Percentiles rank a stretch among this genome's conserved stretches.
Conservation (phyloP, 2,113 vertebrate genomes). For the Hepsetus odoe region DNA sequence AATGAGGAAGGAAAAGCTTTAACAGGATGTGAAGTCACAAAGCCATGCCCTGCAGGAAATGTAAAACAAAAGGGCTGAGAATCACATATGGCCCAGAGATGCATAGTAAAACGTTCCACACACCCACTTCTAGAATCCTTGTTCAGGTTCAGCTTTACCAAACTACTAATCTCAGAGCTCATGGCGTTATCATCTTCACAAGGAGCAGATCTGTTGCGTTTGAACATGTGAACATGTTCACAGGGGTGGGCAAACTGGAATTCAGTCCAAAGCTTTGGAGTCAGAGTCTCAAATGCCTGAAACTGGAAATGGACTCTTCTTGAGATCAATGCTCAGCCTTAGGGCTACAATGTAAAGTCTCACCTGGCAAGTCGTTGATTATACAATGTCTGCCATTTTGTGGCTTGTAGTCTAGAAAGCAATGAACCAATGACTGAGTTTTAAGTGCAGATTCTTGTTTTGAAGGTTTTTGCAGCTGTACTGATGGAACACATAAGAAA, state of each 20-base stretch:
- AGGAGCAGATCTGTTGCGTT: neutral
- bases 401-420: too few species aligned
- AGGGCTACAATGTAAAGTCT: too few species aligned
- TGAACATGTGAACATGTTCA: neutral
- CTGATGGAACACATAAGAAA: too few species aligned
- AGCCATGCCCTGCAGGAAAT: slow-evolving; percentile 42
- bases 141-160: neutral
- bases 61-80: slow-evolving; percentile 47
- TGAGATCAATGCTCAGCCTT: too few species aligned
- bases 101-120: slow-evolving; percentile 22
- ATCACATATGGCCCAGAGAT: slow-evolving; percentile 25
- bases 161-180: slow-evolving; percentile 21
- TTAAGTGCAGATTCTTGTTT: neutral
- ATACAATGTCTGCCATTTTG: too few species aligned
- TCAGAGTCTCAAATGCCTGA: too few species aligned
- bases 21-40: slow-evolving; percentile 45
- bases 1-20: slow-evolving; percentile 33
- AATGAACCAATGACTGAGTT: neutral
- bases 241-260: too few species aligned
- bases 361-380: too few species aligned
- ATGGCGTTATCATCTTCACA: neutral
- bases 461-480: neutral
- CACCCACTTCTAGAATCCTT: slow-evolving; percentile 36
- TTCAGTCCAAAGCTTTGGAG: too few species aligned
- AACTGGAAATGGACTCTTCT: too few species aligned